Conservation (phyloP, 1,140 invertebrate species). For the Nasonia vitripennis region DNA sequence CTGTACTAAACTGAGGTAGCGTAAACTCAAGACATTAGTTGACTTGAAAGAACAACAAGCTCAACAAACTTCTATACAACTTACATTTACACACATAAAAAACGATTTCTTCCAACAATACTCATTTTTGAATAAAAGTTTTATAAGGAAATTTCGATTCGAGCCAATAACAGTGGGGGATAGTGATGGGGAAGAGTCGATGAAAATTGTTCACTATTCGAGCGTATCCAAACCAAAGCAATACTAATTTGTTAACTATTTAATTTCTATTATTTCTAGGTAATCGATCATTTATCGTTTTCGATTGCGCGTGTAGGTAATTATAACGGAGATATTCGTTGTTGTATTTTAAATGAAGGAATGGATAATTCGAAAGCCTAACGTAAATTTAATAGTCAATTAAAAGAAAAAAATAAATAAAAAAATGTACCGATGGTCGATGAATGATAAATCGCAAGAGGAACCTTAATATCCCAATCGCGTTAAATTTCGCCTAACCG, state of each 20-base stretch:
- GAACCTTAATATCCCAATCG: constrained; percentile 13
- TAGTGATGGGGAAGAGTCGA: constrained; percentile 44
- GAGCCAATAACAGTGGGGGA: constrained; percentile 34
- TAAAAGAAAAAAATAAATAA: constrained; percentile 54
- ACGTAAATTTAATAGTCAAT: constrained; percentile 63
- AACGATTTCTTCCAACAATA: constrained; percentile 41
- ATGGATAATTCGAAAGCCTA: constrained; percentile 53
- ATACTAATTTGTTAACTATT: constrained; percentile 63
- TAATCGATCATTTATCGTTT: constrained; percentile 35
- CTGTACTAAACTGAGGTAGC: constrained; percentile 14
- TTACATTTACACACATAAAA: background rate
- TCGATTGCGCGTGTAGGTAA: constrained; percentile 34
- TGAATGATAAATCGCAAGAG: constrained; percentile 25
- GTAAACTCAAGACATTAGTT: background rate
- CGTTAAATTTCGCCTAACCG: constrained; percentile 12
- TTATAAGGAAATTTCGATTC: constrained; percentile 27
- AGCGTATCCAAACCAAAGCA: constrained; percentile 65
- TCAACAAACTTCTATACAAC: background rate
- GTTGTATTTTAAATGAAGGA: constrained; percentile 37
- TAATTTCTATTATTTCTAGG: constrained; percentile 32
- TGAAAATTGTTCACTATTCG: constrained; percentile 56
- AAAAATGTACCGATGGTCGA: constrained; percentile 36
- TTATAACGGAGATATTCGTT: constrained; percentile 31
- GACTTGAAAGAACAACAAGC: background rate
- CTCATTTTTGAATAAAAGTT: constrained; percentile 32